Base-by-base conservation (phyloP, 2,113 vertebrate species). In the Antigone vipio region DNA sequence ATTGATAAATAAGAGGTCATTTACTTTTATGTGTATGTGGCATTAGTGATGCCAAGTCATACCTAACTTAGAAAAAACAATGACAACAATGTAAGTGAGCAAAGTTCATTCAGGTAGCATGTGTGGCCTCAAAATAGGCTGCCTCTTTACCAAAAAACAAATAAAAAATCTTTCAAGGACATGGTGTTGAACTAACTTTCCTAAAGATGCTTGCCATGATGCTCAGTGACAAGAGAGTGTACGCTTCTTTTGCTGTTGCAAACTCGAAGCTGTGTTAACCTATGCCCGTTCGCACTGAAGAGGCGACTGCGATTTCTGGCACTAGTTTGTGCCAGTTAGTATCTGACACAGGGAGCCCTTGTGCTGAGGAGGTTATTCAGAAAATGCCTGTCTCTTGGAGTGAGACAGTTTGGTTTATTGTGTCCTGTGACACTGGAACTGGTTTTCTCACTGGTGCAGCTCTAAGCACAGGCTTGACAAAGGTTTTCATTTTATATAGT, bases 391-490 rank as follows among this genome's bases (percentile, higher is more conserved):
- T 44, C 17, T 58, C 63, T 18, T 26, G 11, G 47, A 79, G n/a
- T 52, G 9, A 69, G 11, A 18, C 4, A 30, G 19, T 63, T 79
- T 55, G 50, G 11, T 15, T 59, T 58, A 26, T 47, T 83, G 26
- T 69, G 40, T 59, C 45, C 47, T 72, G 32, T 74, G 77, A 62
- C 38, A 24, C 42, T 74, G 30, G 10, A 87, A 40, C 9, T 59
- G 6, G 0, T 74, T 93, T 92, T 91, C 27, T 49, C 81, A 20
- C 32, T 9, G 0, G 0, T 74, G 55, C 16, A 26, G 32, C 19
- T 32, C 56, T 59, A 27, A 82, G n/a, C 44, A n/a, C 16, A 22
- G 42, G 9, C 49, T 56, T 60, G 47, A 15, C 13, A 42, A 42
- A 45, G 6, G 8, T 89, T 91, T 84, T 75, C 7, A 19, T 87